Percentiles rank a stretch among this genome's conserved stretches.
Evolutionary conservation across 2,797 vertebrate genomes (phyloP).

Genomic region (Champsocephalus gunnari): DNA sequence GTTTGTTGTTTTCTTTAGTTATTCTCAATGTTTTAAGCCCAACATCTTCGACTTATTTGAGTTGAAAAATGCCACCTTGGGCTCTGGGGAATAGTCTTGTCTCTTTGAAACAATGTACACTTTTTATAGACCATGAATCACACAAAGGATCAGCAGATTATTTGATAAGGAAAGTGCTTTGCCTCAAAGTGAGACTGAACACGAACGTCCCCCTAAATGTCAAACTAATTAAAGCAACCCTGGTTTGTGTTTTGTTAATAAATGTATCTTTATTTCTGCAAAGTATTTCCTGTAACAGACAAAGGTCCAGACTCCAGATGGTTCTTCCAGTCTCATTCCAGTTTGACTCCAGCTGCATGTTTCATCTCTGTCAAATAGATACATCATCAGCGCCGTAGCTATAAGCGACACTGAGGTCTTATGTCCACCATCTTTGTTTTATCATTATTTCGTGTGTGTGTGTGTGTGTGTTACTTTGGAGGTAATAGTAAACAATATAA

Average conservation of each 20-base stretch:
- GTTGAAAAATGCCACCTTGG: background rate
- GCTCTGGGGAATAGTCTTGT: background rate
- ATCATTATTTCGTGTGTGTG: background rate
- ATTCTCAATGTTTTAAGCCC: background rate
- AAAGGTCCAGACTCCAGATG: background rate
- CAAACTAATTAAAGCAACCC: background rate
- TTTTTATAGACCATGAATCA: background rate
- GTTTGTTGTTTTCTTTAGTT: background rate
- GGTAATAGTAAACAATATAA: background rate
- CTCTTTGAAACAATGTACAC: background rate
- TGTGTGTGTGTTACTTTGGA: background rate
- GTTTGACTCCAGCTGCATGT: background rate
- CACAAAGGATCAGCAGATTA: background rate
- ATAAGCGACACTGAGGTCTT: background rate
- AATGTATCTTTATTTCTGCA: background rate
- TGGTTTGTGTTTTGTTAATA: slow-evolving; percentile 3
- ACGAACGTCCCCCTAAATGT: background rate
- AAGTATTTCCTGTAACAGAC: background rate
- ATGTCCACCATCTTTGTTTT: background rate
- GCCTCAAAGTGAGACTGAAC: background rate
- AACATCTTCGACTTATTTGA: background rate
- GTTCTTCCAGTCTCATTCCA: slow-evolving; percentile 22
- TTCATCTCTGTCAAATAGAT: slow-evolving; percentile 5
- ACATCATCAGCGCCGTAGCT: background rate
- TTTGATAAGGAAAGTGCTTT: background rate